phyloP scores from a whole-genome alignment of 2,113 vertebrate genomes.

The Orientallactaga bullata region DNA sequence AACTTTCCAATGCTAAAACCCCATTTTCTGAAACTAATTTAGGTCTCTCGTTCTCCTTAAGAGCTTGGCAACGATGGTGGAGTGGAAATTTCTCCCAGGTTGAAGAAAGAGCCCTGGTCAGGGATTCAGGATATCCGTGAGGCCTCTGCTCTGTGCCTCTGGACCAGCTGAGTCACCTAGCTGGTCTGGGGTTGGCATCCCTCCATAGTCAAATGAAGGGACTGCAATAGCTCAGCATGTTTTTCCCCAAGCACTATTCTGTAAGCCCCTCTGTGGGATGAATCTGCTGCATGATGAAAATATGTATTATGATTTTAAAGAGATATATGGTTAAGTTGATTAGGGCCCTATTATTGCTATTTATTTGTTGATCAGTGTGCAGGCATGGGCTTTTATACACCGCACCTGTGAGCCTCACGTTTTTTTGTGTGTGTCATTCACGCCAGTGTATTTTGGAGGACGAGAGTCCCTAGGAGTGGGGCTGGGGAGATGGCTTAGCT shows the following conservation, averaged over 20 bases:
- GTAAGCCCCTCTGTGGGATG: background rate
- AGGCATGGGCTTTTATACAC: background rate
- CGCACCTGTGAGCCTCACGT: background rate
- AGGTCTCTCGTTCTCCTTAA: slow-evolving; percentile 78
- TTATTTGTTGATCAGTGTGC: background rate
- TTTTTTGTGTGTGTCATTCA: background rate
- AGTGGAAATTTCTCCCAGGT: slow-evolving; percentile 67
- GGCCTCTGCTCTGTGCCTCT: slow-evolving; percentile 40
- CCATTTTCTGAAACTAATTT: slow-evolving; percentile 78
- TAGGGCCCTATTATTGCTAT: background rate
- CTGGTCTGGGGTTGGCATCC: slow-evolving; percentile 41
- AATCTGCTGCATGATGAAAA: background rate
- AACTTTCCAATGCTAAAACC: slow-evolving; percentile 72
- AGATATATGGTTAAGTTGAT: background rate
- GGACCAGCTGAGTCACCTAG: slow-evolving; percentile 28
- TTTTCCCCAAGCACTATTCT: background rate
- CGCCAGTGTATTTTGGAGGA: background rate
- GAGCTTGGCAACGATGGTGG: slow-evolving; percentile 58
- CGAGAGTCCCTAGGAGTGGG: background rate
- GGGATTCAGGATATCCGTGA: background rate
- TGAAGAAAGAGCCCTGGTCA: background rate
- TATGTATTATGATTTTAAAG: slow-evolving; percentile 33
- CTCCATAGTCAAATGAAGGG: slow-evolving; percentile 6
- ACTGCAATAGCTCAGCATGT: background rate
- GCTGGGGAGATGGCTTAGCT: too few species aligned